Conservation (phyloP, 2,113 vertebrate genomes). For the Sinocyclocheilus grahami region DNA sequence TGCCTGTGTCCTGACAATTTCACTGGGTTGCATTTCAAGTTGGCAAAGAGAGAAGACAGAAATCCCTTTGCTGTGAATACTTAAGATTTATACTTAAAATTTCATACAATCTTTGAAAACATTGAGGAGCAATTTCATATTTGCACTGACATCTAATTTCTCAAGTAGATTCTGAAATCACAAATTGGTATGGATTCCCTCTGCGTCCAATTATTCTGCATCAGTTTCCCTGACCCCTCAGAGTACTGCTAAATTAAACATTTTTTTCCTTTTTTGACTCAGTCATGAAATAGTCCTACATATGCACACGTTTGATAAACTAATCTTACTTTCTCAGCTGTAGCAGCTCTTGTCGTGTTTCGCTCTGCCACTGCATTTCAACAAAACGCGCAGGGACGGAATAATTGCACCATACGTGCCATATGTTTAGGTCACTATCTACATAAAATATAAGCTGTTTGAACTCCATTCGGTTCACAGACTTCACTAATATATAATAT, state of each 20-base stretch:
- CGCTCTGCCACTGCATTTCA: conserved; percentile 63
- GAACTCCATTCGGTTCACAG: background rate
- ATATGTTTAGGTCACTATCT: conserved; percentile 1
- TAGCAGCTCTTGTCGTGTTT: conserved; percentile 19
- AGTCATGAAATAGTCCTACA: conserved; percentile 70
- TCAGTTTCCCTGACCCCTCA: conserved; percentile 81
- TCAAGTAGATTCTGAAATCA: conserved; percentile 80
- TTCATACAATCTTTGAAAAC: conserved; percentile 83
- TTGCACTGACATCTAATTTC: conserved; percentile 85
- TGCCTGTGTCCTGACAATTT: conserved; percentile 73
- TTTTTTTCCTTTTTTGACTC: conserved; percentile 61
- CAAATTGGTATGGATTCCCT: conserved; percentile 82
- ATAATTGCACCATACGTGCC: background rate
- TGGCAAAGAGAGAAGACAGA: conserved; percentile 64
- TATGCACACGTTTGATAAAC: conserved; percentile 80
- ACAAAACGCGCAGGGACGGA: conserved; percentile 60
- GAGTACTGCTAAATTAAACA: conserved; percentile 83
- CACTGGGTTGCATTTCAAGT: conserved; percentile 76
- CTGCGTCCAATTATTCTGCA: conserved; percentile 82
- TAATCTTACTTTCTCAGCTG: conserved; percentile 74
- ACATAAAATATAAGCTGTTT: background rate
- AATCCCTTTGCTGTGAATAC: conserved; percentile 77
- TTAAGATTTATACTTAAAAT: conserved; percentile 80
- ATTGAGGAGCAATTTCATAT: conserved; percentile 82
- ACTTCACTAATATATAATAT: background rate